Base-by-base conservation (phyloP, 2,888 invertebrate genomes). In the Fragum whitleyi region DNA sequence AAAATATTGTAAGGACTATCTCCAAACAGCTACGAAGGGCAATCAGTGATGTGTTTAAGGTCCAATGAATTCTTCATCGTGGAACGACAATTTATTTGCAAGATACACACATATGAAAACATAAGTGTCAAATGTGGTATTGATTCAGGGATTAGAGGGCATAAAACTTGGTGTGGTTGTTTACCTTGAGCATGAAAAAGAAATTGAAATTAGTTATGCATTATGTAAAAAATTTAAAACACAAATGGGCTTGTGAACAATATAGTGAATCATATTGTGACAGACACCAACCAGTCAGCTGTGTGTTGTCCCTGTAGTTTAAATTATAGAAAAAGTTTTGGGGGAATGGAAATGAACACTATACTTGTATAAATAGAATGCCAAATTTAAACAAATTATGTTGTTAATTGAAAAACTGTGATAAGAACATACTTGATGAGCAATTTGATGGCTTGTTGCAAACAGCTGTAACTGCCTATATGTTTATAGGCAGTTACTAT, bases 321-420 rank as follows among this genome's bases (percentile, higher is more conserved):
- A n/a, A n/a, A n/a, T n/a, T n/a, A n/a, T n/a, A 62, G n/a, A 26
- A 62, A 62, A 19, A 11, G 28, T 32, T 26, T 7, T 62, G 2
- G 9, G n/a, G 26, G 2, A n/a, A 62, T 29, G 62, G 62, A 28
- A 62, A 62, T 29, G n/a, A 26, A 62, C 28, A 62, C 2, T 16
- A 16, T 2, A 11, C 11, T 3, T 62, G 62, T 62, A 29, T 62
- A n/a, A n/a, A 2, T 11, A 28, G 62, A 19, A 9, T 62, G 62
- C 62, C 62, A 62, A 62, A 62, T 32, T 62, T 62, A n/a, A 28
- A 62, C 2, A 28, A 23, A 62, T 11, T 62, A 29, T 62, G 62
- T 51, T 36, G 32, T 9, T 36, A 36, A 36, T 36, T 36, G 32
- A 36, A 36, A 36, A n/a, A n/a, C n/a, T n/a, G n/a, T n/a, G n/a